Percentiles rank a stretch among this genome's conserved stretches.
Conservation (phyloP, 2,113 vertebrate genomes). For the Oxyruncus cristatus region DNA sequence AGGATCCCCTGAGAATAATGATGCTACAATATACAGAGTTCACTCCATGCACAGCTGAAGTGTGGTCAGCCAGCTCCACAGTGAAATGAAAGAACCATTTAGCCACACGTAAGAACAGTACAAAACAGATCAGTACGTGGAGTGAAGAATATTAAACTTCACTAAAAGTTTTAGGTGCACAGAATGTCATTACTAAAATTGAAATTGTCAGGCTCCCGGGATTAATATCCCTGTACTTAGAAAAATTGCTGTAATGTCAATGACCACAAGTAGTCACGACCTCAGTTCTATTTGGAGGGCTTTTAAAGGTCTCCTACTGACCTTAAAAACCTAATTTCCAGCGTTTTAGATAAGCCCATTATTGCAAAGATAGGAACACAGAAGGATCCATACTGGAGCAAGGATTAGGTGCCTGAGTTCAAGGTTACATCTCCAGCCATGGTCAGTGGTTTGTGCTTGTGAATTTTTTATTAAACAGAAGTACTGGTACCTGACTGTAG, state of each 20-base stretch:
- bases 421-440: background rate
- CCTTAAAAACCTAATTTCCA: conserved; percentile 30
- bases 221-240: conserved; percentile 20
- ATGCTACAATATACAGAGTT: background rate
- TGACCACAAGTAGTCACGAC: conserved; percentile 21
- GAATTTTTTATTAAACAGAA: background rate
- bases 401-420: background rate
- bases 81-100: background rate
- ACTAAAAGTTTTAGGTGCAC: background rate
- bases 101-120: background rate
- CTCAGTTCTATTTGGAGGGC: conserved; percentile 36
- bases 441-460: background rate
- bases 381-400: background rate
- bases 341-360: background rate
- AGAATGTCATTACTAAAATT: conserved; percentile 5
- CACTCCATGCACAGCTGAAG: background rate
- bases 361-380: background rate
- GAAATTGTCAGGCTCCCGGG: conserved; percentile 16
- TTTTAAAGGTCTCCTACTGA: conserved; percentile 47
- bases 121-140: background rate
- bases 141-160: conserved; percentile 13
- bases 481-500: background rate
- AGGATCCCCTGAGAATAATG: background rate
- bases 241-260: conserved; percentile 16
- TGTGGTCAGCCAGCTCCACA: background rate